Base-by-base conservation (phyloP, 1,140 invertebrate species). In the Drosophila tsacasi region DNA sequence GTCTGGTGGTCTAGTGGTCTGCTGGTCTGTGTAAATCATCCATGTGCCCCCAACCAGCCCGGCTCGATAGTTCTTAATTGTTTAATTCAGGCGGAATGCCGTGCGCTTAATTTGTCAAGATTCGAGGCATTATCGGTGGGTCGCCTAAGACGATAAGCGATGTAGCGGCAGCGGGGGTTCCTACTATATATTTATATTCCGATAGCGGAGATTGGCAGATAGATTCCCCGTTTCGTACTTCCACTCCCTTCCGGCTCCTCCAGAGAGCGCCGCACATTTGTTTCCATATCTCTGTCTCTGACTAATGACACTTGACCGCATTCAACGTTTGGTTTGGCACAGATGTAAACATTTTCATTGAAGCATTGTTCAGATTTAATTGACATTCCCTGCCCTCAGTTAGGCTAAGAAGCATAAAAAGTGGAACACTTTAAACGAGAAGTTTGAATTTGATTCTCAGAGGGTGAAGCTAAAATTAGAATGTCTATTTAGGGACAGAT, bases 311-410 rank as follows among this genome's bases (percentile, higher is more conserved):
- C 73, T 83, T 81, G 82, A 58, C 73, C 82, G 61, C 73, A 65
- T 68, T 84, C 35, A 19, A 19, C 32, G 52, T 25, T 37, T 7
- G 25, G 10, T 42, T 30, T 27, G 42, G 42, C 25, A 23, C 44
- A 40, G 63, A 49, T 76, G 73, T 61, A 69, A 78, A 69, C 58
- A 59, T 62, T 65, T 83, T 83, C 69, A 69, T 55, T 81, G 61
- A 52, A 62, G 58, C 57, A 49, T 46, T 79, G 54, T 61, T 76
- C 37, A 68, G 58, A 82, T 87, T 83, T 76, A 87, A 86, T 85
- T 83, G 72, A 65, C 66, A 76, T 55, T 76, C 54, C 37, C 76
- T 80, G 67, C 42, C 65, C 40, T 42, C 57, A 46, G 27, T 42
- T 61, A 46, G 27, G 23, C 44, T 39, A 47, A 42, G 62, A 30